Evolutionary conservation across 1,140 invertebrate species (phyloP).

Genomic region (Calosoma granatense): DNA sequence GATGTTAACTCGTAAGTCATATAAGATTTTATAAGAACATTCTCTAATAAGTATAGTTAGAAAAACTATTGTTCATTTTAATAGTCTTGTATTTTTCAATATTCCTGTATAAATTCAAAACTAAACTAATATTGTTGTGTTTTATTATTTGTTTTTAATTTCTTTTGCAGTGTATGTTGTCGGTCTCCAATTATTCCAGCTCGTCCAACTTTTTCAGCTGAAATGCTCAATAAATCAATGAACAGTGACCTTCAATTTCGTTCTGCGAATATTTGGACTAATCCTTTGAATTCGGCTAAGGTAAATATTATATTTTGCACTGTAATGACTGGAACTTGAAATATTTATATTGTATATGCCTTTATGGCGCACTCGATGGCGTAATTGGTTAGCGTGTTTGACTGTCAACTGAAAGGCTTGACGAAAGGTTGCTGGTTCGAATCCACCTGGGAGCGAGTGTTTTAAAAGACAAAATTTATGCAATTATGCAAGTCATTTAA

Average conservation of each 20-base stretch:
- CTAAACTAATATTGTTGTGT: neutral
- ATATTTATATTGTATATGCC: no score
- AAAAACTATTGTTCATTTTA: no score
- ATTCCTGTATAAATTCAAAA: conserved; percentile 5
- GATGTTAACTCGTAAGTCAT: conserved; percentile 69
- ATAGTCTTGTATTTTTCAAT: neutral
- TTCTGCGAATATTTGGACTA: conserved; percentile 59
- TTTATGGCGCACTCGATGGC: no score
- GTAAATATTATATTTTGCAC: conserved; percentile 8
- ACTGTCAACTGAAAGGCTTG: no score
- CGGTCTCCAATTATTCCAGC: conserved; percentile 68
- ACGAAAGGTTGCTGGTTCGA: no score
- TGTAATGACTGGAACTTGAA: no score
- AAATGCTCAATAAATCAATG: conserved; percentile 36
- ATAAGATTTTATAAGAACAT: no score
- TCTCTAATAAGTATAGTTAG: no score
- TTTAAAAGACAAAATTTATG: no score
- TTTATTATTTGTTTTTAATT: conserved; percentile 1
- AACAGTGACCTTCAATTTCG: conserved; percentile 34
- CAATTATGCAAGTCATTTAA: no score
- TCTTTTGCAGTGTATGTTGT: conserved; percentile 54
- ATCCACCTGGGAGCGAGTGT: no score
- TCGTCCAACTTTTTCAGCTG: conserved; percentile 56
- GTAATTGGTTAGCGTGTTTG: no score
- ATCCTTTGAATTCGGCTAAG: conserved; percentile 38